Base-by-base conservation (phyloP, 64 coral and sea anemone genomes). In the Trachythela sp. region DNA sequence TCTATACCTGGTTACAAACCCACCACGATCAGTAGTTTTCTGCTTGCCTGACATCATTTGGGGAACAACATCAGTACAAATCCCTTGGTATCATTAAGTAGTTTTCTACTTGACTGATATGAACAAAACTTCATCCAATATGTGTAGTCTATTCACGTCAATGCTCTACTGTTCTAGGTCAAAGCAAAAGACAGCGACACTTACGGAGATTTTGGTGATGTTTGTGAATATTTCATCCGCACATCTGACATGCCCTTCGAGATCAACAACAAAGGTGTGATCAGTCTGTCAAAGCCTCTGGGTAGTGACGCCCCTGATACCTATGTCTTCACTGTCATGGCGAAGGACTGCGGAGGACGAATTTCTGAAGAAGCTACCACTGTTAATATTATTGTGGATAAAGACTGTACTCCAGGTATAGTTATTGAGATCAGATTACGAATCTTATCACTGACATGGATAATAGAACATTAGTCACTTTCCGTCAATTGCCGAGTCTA, bases 311-410 rank as follows among this genome's bases (percentile, higher is more conserved):
- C 91, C 30, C 60, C 85, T 75, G 54, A 85, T 45, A 70, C 83
- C 33, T 99, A 92, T 70, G 83, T 77, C 17, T 99, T 99, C 41
- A 39, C 86, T 67, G 91, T 99, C 39, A 84, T 92, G 56, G 96
- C 96, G 24, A 43, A 93, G 22, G 96, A 99, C 72, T 99, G 96
- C 71, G 91, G 96, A 72, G 93, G 93, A 51, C 86, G 86, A 26
- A 84, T 91, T 41, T 99, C 96, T 9, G 18, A 84, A 34, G 87
- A 77, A 4, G 85, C 72, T 76, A 38, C 93, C 9, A 36, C 39
- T 27, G 89, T 99, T 9, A 91, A 86, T 40, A 88, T 99, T 30
- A 85, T 39, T 29, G 86, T 99, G 7, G 34, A 80, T 5, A 90
- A 83, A 36, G 88, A 85, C 15, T 99, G 96, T 20, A 68, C 89